Evolutionary conservation across 1,140 invertebrate genomes (phyloP).

Genomic region (Drosophila sulfurigaster): DNA sequence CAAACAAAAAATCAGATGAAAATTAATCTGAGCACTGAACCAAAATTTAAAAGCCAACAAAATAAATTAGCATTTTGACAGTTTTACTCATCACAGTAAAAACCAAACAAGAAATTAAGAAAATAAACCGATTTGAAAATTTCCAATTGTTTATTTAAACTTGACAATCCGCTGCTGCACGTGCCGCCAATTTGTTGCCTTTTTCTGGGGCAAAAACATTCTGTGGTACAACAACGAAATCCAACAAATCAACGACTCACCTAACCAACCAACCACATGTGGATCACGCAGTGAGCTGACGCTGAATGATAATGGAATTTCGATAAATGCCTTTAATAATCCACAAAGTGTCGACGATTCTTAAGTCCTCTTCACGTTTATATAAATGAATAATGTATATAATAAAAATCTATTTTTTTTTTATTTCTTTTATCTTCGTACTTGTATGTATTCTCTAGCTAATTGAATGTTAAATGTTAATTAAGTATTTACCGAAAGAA

Average conservation of each 20-base stretch:
- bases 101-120: constrained; percentile 1
- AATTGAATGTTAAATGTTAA: constrained; percentile 3
- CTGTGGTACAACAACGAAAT: constrained; percentile 6
- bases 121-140: constrained; percentile 31
- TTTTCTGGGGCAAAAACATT: constrained; percentile 33
- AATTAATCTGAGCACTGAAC: constrained; percentile 16
- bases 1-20: neutral
- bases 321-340: constrained; percentile 64
- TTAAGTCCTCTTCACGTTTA: constrained; percentile 14
- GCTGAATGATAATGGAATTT: constrained; percentile 73
- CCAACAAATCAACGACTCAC: constrained; percentile 17
- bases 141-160: constrained; percentile 55
- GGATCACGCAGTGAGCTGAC: constrained; percentile 75
- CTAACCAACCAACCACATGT: constrained; percentile 36
- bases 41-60: constrained; percentile 28
- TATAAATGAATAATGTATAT: constrained; percentile 3
- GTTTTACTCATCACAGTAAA: constrained; percentile 23
- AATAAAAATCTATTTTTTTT: constrained; percentile 13
- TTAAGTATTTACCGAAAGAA: constrained; percentile 34
- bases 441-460: constrained; percentile 10
- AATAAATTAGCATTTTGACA: constrained; percentile 36
- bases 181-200: constrained; percentile 36
- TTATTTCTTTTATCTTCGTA: neutral
- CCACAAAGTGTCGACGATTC: constrained; percentile 44
- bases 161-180: constrained; percentile 44